phyloP scores from a whole-genome alignment of 2,888 invertebrate species.

The Trachelus stipa region DNA sequence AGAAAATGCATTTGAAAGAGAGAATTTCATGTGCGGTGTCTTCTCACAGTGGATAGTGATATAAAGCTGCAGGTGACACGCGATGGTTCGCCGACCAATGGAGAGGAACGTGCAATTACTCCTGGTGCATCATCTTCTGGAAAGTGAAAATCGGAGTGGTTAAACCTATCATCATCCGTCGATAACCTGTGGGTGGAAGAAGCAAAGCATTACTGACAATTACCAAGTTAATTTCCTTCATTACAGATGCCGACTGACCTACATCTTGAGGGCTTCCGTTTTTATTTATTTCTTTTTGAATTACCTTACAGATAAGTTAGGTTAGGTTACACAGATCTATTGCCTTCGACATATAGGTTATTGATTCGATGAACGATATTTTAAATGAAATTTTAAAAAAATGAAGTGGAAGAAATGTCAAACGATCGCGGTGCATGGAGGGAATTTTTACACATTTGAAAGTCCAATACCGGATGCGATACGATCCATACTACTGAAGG shows the following conservation, averaged over 20 bases:
- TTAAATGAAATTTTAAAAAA: no score
- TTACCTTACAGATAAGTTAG: not conserved
- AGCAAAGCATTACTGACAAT: not conserved
- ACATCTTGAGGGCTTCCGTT: not conserved
- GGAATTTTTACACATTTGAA: not conserved
- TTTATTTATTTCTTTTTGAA: not conserved
- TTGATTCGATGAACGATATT: not conserved
- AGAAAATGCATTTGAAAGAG: not conserved
- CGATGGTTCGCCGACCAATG: not conserved
- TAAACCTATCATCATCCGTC: not conserved
- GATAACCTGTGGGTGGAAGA: not conserved
- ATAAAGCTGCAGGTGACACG: not conserved
- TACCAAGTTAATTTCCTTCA: not conserved
- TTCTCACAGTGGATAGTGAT: not conserved
- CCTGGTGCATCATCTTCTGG: not conserved
- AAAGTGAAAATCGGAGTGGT: not conserved
- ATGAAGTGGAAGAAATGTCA: not conserved
- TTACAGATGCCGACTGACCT: not conserved
- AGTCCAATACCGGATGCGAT: not conserved
- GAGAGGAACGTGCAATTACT: not conserved
- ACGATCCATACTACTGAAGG: not conserved
- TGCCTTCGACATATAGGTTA: not conserved
- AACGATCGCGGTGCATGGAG: not conserved
- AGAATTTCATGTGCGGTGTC: not conserved
- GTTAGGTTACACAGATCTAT: not conserved